phyloP scores from a whole-genome alignment of 2,797 vertebrate genomes.

The Sarcoramphus papa region DNA sequence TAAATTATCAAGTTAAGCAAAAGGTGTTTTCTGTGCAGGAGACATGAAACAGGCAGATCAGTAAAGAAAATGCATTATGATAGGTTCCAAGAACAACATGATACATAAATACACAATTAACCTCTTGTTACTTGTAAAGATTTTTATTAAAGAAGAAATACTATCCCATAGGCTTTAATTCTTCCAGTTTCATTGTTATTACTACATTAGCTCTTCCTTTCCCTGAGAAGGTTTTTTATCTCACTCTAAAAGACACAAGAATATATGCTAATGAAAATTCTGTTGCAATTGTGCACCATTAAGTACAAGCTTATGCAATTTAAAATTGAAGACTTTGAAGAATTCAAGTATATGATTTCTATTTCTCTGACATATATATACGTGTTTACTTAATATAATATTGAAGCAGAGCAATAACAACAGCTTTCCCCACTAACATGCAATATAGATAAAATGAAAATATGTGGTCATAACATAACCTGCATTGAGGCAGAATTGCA shows the following conservation, averaged over 20 bases:
- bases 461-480: not conserved
- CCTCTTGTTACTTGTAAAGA: not conserved
- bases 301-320: not conserved
- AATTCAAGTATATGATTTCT: not conserved
- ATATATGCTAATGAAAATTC: not conserved
- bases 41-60: not conserved
- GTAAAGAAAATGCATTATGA: not conserved
- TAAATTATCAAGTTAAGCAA: not conserved
- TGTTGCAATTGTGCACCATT: not conserved
- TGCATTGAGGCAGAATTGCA: not conserved
- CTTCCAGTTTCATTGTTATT: not conserved
- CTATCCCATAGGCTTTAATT: not conserved
- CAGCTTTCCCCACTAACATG: not conserved
- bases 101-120: not conserved
- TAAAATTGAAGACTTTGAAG: not conserved
- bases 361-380: not conserved
- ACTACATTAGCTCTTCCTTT: not conserved
- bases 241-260: not conserved
- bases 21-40: not conserved
- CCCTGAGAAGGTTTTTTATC: not conserved
- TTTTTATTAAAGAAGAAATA: not conserved
- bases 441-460: not conserved
- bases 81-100: not conserved
- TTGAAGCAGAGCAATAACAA: not conserved
- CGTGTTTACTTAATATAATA: not conserved